Percentiles rank a stretch among this genome's conserved stretches.
Conservation (phyloP, 2,113 vertebrate species). For the Pardalotus punctatus region DNA sequence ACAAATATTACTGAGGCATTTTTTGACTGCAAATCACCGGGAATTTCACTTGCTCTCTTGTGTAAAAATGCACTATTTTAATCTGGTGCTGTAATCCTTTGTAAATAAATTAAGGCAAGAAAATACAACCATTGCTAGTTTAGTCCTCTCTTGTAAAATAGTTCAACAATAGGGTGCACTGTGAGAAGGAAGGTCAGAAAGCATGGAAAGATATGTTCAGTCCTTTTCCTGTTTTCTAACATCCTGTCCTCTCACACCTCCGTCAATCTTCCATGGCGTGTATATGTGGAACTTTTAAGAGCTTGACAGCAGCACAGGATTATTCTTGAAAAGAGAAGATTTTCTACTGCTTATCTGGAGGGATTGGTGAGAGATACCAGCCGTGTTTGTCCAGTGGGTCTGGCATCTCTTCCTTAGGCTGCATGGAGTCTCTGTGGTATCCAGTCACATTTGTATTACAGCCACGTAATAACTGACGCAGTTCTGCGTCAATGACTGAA, state of each 20-base stretch:
- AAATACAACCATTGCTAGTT: not conserved
- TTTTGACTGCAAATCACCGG: not conserved
- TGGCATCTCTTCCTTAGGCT: not conserved
- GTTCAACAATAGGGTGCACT: not conserved
- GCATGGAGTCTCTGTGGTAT: not conserved
- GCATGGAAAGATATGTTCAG: not conserved
- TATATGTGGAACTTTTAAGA: not conserved
- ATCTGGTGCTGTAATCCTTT: conserved; percentile 23
- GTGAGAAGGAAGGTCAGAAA: conserved; percentile 2
- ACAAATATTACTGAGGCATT: not conserved
- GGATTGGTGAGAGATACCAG: not conserved
- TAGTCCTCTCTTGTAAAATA: not conserved
- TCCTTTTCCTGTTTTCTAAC: not conserved
- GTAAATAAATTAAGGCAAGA: conserved; percentile 31
- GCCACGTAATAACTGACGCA: not conserved
- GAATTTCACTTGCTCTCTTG: not conserved
- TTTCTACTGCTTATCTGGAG: not conserved
- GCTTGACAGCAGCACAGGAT: not conserved
- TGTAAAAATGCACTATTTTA: conserved; percentile 20
- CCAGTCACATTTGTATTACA: not conserved
- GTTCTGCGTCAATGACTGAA: not conserved
- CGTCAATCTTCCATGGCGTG: not conserved
- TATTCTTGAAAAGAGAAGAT: not conserved
- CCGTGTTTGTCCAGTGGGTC: not conserved
- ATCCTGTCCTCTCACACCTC: not conserved